Percentiles rank a stretch among this genome's conserved stretches.
These are phyloP conservation scores for Struthidea cinerea DNA, from an alignment of 2,113 vertebrate species.

Conservation along the genomic window DNA sequence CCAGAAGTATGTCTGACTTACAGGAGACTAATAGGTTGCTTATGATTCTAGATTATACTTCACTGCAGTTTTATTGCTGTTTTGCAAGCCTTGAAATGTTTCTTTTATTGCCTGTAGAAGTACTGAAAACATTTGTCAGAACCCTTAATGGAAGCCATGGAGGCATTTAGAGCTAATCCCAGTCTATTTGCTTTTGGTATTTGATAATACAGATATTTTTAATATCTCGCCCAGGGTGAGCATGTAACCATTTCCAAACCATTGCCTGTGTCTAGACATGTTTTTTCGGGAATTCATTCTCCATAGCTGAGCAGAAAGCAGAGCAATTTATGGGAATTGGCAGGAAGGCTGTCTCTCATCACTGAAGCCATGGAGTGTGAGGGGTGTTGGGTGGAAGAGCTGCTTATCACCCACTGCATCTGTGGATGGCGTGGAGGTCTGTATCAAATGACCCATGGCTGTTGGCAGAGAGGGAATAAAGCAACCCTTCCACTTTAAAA, in stretches of 20 bases:
- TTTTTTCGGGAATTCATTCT: not conserved
- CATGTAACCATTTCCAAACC: not conserved
- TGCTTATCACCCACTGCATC: not conserved
- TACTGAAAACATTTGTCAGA: constrained; percentile 1
- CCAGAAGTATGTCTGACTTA: not conserved
- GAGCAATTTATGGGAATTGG: not conserved
- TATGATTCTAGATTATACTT: constrained; percentile 13
- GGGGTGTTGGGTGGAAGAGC: not conserved
- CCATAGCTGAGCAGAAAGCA: not conserved
- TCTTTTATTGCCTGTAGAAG: not conserved
- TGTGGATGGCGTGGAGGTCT: not conserved
- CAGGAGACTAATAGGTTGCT: not conserved
- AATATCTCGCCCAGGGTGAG: not conserved
- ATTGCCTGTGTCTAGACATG: not conserved
- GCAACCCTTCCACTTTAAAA: not conserved
- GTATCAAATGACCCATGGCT: not conserved
- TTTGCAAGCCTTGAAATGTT: constrained; percentile 12
- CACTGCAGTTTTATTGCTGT: not conserved
- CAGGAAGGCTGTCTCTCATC: not conserved
- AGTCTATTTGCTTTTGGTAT: not conserved
- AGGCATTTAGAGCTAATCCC: constrained; percentile 8
- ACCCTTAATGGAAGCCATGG: not conserved
- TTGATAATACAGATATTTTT: constrained; percentile 21
- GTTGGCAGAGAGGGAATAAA: not conserved
- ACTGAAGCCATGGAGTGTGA: not conserved